Percentiles rank a stretch among this genome's conserved stretches.
phyloP scores from a whole-genome alignment of 2,888 invertebrate species.

The Brenthis hecate region DNA sequence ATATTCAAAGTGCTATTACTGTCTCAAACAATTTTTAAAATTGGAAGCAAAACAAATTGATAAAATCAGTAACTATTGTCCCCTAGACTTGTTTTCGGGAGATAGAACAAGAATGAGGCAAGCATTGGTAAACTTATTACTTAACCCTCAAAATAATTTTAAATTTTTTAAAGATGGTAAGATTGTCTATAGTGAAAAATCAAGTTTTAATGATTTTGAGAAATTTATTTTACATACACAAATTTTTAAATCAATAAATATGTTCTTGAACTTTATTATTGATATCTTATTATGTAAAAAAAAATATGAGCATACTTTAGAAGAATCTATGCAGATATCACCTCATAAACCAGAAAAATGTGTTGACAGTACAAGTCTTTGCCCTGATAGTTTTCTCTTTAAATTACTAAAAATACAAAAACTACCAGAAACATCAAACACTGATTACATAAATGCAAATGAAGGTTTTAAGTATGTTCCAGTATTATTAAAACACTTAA shows the following conservation, averaged over 20 bases:
- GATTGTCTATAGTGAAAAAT: slow-evolving; percentile 57
- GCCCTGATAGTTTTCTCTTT: slow-evolving; percentile 49
- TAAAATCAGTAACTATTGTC: slow-evolving; percentile 84
- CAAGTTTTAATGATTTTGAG: slow-evolving; percentile 44
- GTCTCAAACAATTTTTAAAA: slow-evolving; percentile 82
- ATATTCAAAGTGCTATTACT: slow-evolving; percentile 78
- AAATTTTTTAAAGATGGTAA: slow-evolving; percentile 79
- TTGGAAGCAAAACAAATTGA: slow-evolving; percentile 76
- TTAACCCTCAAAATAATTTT: slow-evolving; percentile 85
- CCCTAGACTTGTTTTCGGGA: slow-evolving; percentile 87
- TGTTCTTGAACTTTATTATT: slow-evolving; percentile 62
- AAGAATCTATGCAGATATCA: slow-evolving; percentile 36
- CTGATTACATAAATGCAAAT: slow-evolving; percentile 37
- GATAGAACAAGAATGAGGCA: slow-evolving; percentile 77
- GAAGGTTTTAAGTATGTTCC: slow-evolving; percentile 55
- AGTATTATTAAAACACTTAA: slow-evolving; percentile 50
- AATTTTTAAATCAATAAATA: slow-evolving; percentile 49
- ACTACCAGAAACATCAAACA: slow-evolving; percentile 48
- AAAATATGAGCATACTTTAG: slow-evolving; percentile 33
- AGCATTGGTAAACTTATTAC: slow-evolving; percentile 74
- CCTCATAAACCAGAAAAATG: slow-evolving; percentile 43
- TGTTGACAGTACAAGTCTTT: slow-evolving; percentile 42
- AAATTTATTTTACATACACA: slow-evolving; percentile 46
- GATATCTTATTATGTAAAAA: slow-evolving; percentile 53
- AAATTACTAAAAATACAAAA: slow-evolving; percentile 62